Percentiles rank a stretch among this genome's conserved stretches.
Conservation (phyloP, 2,797 vertebrate genomes). For the Steatocranus sp. region DNA sequence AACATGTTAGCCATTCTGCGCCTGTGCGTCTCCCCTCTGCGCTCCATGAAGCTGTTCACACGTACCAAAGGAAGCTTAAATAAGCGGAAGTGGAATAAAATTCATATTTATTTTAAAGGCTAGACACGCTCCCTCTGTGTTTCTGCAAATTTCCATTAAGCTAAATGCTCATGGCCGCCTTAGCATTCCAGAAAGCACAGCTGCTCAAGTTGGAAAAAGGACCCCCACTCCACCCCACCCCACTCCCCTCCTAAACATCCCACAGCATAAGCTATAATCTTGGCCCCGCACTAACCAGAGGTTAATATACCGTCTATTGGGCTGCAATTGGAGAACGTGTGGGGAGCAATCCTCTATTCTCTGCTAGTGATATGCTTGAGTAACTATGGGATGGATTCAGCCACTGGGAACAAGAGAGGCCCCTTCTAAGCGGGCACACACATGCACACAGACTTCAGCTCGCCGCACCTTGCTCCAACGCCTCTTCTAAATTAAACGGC, state of each 20-base stretch:
- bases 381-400: conserved; percentile 78
- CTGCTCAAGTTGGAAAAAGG: conserved; percentile 35
- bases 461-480: conserved; percentile 49
- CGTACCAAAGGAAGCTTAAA: conserved; percentile 20
- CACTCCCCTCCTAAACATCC: conserved; percentile 56
- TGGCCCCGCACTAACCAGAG: conserved; percentile 71
- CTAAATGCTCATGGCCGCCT: conserved; percentile 10
- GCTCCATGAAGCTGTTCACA: neutral
- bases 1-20: conserved; percentile 66
- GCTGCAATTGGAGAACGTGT: conserved; percentile 75
- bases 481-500: conserved; percentile 83
- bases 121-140: neutral
- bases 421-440: conserved; percentile 32
- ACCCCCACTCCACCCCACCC: neutral
- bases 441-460: conserved; percentile 49
- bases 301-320: conserved; percentile 82
- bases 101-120: conserved; percentile 23
- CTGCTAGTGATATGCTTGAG: conserved; percentile 76
- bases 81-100: neutral
- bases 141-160: conserved; percentile 22
- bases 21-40: conserved; percentile 2
- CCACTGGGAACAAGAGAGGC: conserved; percentile 75
- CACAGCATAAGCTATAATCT: conserved; percentile 50
- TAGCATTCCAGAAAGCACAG: conserved; percentile 42
- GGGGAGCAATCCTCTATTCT: conserved; percentile 79